Evolutionary conservation across 1,140 invertebrate species (phyloP), one percentile per base, ranked within the genome.

Genomic region (Saccostrea echinata): DNA sequence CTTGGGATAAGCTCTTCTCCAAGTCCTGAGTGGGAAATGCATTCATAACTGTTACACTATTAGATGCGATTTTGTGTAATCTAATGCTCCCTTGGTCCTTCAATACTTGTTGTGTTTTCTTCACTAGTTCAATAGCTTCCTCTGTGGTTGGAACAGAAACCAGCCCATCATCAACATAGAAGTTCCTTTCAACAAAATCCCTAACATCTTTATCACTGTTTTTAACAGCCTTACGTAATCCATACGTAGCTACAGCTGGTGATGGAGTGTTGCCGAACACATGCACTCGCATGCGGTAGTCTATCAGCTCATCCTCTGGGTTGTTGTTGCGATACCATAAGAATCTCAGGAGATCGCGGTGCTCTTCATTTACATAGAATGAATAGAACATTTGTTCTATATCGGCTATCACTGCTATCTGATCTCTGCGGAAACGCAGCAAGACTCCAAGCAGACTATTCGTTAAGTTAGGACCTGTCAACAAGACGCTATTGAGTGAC

Each of bases 401-500:
- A 55, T 91, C 90, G 3, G 52, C 76, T 18, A 18, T 81, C 13
- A 91, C 57, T 11, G 85, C 90, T 30, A 89, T 12, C 57, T 21
- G 30, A 21, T 84, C 84, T n/a, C 35, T 52, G 21, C 91, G 87
- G 68, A 92, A 92, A 13, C 89, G 86, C 13, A 91, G 55, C 1
- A 92, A 82, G 8, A 92, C 87, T 6, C 86, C 90, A 24, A 90
- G 53, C 12, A 91, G 71, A 24, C 80, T 88, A 64, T 61, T 92
- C 89, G 95, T 94, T 0, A 95, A 64, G 84, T 92, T 92, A 18
- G 95, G 94, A 12, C 91, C 92, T 12, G 81, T 13, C 21, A 89
- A 53, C 35, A 92, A 57, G 2, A 80, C 35, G 13, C 88, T 57
- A 84, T 93, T 93, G 0, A 93, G 85, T 18, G 92, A 93, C 51